Conservation (phyloP, 2,888 invertebrate genomes). For the Erannis defoliaria region DNA sequence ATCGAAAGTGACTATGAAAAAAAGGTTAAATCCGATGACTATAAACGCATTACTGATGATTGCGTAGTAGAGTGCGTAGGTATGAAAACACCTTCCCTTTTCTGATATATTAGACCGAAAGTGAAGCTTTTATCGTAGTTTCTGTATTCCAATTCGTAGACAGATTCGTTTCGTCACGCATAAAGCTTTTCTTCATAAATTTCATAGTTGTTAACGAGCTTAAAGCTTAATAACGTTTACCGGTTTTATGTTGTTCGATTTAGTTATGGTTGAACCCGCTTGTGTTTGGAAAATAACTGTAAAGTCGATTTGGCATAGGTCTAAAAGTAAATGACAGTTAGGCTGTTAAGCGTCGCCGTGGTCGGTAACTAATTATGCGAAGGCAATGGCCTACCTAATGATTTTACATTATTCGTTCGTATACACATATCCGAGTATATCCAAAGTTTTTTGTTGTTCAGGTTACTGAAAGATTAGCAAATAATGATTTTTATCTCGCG, state of each 20-base stretch:
- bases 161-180: conserved; percentile 6
- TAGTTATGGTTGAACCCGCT: conserved; percentile 7
- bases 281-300: conserved; percentile 19
- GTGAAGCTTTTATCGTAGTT: background rate
- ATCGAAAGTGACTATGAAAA: conserved; percentile 33
- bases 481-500: too few species aligned
- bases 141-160: conserved; percentile 1
- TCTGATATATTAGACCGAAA: conserved; percentile 4
- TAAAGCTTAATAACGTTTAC: conserved; percentile 12
- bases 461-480: too few species aligned
- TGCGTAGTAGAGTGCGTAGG: background rate
- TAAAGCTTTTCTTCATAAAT: background rate
- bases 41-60: background rate
- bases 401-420: background rate
- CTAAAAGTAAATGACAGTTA: background rate
- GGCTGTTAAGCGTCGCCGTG: background rate
- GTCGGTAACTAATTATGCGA: background rate
- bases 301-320: conserved; percentile 3
- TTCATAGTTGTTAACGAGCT: conserved; percentile 8
- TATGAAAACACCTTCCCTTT: conserved; percentile 4
- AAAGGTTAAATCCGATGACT: conserved; percentile 22
- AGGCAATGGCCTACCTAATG: background rate
- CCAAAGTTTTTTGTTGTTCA: too few species aligned
- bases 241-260: conserved; percentile 12
- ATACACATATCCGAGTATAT: too few species aligned